Base-by-base conservation (phyloP, 2,888 invertebrate species). In the Eurytoma adleriae region DNA sequence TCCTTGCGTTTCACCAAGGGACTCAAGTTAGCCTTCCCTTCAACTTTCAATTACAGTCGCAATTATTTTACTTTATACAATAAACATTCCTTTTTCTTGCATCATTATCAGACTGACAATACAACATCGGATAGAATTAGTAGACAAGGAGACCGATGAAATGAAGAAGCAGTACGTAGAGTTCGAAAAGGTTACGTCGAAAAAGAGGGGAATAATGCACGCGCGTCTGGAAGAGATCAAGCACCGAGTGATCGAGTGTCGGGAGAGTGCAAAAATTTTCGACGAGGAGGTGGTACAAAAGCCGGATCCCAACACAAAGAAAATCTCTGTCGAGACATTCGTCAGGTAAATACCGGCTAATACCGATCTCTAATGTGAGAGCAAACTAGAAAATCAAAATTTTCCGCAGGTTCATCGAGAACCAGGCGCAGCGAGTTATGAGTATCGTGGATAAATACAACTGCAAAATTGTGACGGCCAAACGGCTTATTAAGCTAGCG, bases 301-400 rank as follows among this genome's bases (percentile, higher is more conserved):
- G 1, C 93, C 92, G 0, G 94, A 94, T 85, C 91, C 91, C 27
- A 90, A 94, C 66, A 94, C 93, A 0, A 93, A 93, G 81, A 91
- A 93, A 82, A 93, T 94, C 75, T 93, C 94, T 0, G 93, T 93
- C 0, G 94, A 94, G 87, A 93, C 93, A 83, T 91, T 92, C 80
- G 82, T 91, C 52, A 89, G 89, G 91, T 84, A 73, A 48, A 24
- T 13, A 20, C 61, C 3, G 89, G 91, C 84, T 70, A 48, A 24
- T 13, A 20, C 61, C 3, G 12, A 50, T 14, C 12, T 50, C 50
- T 1, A 14, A 50, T 3, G 1, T 50, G 14, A 16, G 27, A 27
- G 61, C 14, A 61, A 27, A 24, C 61, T 61, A 5, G 13, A 13
- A 52, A 12, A 54, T 0, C 12, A 7, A 20, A 40, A 62, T 50